Percentiles rank a stretch among this genome's conserved stretches.
phyloP scores from a whole-genome alignment of 2,888 invertebrate genomes.

The Mechanitis messenoides region DNA sequence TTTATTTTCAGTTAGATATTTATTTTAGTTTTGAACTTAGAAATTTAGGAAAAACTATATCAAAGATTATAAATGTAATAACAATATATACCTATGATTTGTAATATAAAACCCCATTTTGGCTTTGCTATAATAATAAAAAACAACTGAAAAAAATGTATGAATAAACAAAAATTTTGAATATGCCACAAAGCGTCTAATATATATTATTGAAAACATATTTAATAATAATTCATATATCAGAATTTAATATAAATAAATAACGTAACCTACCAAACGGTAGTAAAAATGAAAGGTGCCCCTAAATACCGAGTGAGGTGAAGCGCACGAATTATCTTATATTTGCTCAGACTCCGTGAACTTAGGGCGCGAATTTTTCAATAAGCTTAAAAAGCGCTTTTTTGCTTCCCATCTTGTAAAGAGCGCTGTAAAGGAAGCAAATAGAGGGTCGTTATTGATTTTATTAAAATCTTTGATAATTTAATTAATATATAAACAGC shows the following conservation, averaged over 20 bases:
- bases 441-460: constrained; percentile 64
- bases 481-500: constrained; percentile 11
- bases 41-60: too few relatives aligned
- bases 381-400: constrained; percentile 74
- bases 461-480: constrained; percentile 13
- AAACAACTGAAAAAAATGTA: too few relatives aligned
- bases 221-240: constrained; percentile 10
- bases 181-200: too few relatives aligned
- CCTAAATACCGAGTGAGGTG: constrained; percentile 75
- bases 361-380: constrained; percentile 75
- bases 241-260: constrained; percentile 72
- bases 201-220: background rate
- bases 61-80: too few relatives aligned
- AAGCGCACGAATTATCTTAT: constrained; percentile 76
- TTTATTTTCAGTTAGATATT: too few relatives aligned
- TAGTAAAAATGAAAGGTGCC: constrained; percentile 74
- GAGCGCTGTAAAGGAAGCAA: constrained; percentile 56
- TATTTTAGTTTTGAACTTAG: too few relatives aligned
- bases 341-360: constrained; percentile 76
- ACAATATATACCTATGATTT: too few relatives aligned
- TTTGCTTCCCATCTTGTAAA: constrained; percentile 67
- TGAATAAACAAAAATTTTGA: too few relatives aligned
- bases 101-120: too few relatives aligned
- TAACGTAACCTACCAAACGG: constrained; percentile 61
- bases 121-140: too few relatives aligned